Evolutionary conservation across 2,797 vertebrate genomes (phyloP).

Genomic region (Gouania willdenowi): DNA sequence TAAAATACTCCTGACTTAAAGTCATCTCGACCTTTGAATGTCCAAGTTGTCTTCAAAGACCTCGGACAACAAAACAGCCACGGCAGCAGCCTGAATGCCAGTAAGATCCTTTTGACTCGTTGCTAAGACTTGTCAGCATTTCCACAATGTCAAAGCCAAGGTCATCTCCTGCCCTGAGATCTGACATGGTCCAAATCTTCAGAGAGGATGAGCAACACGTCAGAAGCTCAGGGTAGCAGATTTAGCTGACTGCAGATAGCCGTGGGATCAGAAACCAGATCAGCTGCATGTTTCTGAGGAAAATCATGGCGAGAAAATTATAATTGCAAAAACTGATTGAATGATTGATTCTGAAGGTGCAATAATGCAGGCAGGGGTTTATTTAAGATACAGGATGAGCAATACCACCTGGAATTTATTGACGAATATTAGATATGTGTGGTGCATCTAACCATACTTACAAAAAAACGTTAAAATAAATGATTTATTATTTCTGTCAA

Average conservation of each 20-base stretch:
- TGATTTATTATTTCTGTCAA: too few species aligned
- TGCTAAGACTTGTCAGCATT: slow-evolving; percentile 37
- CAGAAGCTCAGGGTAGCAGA: slow-evolving; percentile 34
- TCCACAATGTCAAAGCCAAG: slow-evolving; percentile 47
- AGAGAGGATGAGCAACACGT: slow-evolving; percentile 29
- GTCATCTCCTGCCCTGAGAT: slow-evolving; percentile 46
- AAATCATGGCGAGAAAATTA: background rate
- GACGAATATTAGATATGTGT: too few species aligned
- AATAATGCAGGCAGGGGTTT: too few species aligned
- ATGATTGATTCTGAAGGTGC: too few species aligned
- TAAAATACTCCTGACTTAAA: too few species aligned
- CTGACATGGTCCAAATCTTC: slow-evolving; percentile 42
- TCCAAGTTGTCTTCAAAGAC: too few species aligned
- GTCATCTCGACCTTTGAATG: too few species aligned
- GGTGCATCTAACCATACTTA: too few species aligned
- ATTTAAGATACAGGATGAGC: too few species aligned
- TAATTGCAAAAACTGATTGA: background rate
- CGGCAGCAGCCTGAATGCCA: slow-evolving; percentile 1
- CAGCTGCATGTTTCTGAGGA: slow-evolving; percentile 17
- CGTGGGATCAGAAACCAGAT: slow-evolving; percentile 19
- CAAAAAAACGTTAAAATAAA: too few species aligned
- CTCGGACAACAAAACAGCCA: slow-evolving; percentile 1
- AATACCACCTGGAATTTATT: too few species aligned
- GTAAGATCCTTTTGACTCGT: slow-evolving; percentile 16
- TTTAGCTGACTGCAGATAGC: slow-evolving; percentile 39